A percentile compares a stretch with the other conserved stretches of the same genome.
Evolutionary conservation across 2,797 vertebrate species (phyloP).

Genomic region (Gastrophryne carolinensis): DNA sequence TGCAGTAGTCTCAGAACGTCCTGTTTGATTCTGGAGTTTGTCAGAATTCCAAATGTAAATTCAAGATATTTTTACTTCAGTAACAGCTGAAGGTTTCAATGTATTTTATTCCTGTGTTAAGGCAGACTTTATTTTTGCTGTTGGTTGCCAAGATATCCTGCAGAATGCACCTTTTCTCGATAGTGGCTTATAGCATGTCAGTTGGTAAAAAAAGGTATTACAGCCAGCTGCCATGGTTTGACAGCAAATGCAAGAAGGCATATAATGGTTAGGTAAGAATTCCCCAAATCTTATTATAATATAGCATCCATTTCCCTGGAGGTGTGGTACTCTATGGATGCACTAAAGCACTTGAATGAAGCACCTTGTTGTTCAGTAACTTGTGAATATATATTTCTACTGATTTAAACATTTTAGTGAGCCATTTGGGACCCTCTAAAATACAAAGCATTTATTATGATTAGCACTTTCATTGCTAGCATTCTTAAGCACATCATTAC

Average conservation of each 20-base stretch:
- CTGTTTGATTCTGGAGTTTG: neutral
- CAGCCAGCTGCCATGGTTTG: constrained; percentile 24
- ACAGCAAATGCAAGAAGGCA: constrained; percentile 8
- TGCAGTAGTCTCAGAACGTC: neutral
- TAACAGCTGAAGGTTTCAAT: neutral
- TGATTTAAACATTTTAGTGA: neutral
- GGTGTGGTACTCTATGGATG: neutral
- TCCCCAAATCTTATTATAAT: constrained; percentile 1
- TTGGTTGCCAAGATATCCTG: constrained; percentile 38
- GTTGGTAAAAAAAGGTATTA: constrained; percentile 12
- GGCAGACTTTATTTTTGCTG: constrained; percentile 6
- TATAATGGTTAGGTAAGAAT: neutral
- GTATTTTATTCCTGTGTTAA: neutral
- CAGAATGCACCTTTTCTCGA: constrained; percentile 16
- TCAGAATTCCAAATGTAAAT: neutral
- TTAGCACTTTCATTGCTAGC: neutral
- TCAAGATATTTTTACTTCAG: neutral
- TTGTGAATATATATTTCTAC: neutral
- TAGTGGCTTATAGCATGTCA: constrained; percentile 18
- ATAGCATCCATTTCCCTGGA: neutral
- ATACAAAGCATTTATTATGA: constrained; percentile 7
- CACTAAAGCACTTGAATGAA: constrained; percentile 24
- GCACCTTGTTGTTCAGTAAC: neutral
- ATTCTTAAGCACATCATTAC: neutral
- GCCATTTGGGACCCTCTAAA: constrained; percentile 29